A percentile compares a stretch with the other conserved stretches of the same genome.
Evolutionary conservation across 2,888 invertebrate species (phyloP).

Genomic region (Hecatera dysodea): DNA sequence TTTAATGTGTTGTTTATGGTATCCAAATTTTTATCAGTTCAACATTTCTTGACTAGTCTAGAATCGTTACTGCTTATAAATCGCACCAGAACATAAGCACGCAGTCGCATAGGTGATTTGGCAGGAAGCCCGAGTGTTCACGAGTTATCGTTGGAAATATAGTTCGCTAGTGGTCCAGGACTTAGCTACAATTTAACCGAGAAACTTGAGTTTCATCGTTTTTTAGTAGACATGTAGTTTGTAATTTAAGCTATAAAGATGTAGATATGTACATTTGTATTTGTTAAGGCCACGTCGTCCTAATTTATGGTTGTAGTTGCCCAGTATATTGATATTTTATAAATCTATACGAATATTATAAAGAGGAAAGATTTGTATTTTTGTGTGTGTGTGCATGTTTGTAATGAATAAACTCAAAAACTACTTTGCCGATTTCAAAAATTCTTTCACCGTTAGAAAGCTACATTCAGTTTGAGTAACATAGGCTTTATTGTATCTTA

Average conservation of each 20-base stretch:
- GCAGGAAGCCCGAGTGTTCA: slow-evolving; percentile 54
- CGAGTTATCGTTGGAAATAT: slow-evolving; percentile 46
- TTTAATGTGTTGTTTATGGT: too few relatives aligned
- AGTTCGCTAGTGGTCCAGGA: slow-evolving; percentile 29
- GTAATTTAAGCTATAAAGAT: not conserved
- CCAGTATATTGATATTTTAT: not conserved
- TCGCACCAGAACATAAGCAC: not conserved
- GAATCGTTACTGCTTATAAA: slow-evolving; percentile 18
- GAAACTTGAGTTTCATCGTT: slow-evolving; percentile 28
- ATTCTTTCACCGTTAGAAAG: too few relatives aligned
- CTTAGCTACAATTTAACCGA: slow-evolving; percentile 22
- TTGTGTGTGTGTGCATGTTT: too few relatives aligned
- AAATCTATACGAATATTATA: too few relatives aligned
- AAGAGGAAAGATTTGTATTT: too few relatives aligned
- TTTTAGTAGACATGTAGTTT: not conserved
- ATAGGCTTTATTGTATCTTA: too few relatives aligned
- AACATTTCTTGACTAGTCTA: too few relatives aligned
- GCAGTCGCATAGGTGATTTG: slow-evolving; percentile 49
- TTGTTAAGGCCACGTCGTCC: not conserved
- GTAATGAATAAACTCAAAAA: too few relatives aligned
- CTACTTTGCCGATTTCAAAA: too few relatives aligned
- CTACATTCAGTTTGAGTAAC: too few relatives aligned
- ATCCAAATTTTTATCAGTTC: too few relatives aligned
- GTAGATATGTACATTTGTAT: too few relatives aligned
- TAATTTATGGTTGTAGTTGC: not conserved